These are phyloP conservation scores for Dermolepida albohirtum DNA, from an alignment of 2,888 invertebrate genomes.

Conservation along the genomic window DNA sequence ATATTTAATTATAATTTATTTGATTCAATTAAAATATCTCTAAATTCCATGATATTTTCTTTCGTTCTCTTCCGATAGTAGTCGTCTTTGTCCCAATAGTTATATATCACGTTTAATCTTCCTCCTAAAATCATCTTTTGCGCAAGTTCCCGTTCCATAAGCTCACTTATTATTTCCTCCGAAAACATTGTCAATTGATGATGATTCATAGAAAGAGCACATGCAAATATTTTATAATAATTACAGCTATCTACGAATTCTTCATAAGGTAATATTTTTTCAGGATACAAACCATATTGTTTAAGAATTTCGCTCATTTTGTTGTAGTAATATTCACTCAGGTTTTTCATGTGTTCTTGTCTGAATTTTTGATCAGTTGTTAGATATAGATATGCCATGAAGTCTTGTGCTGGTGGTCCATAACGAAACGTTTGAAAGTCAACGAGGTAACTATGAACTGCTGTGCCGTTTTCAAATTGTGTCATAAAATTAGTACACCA, in stretches of 20 bases:
- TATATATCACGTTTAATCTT: background rate
- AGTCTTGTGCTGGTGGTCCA: conserved; percentile 40
- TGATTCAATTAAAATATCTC: background rate
- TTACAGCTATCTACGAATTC: no score
- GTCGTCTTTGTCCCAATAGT: conserved; percentile 5
- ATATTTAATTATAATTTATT: background rate
- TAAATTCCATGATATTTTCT: conserved; percentile 13
- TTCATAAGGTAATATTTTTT: no score
- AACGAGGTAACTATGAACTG: conserved; percentile 36
- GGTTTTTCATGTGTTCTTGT: conserved; percentile 7
- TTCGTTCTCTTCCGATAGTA: background rate
- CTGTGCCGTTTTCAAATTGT: conserved; percentile 6
- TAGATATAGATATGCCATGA: conserved; percentile 39
- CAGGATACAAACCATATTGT: no score
- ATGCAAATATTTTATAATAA: no score
- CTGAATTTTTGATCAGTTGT: conserved; percentile 35
- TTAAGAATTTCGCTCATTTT: no score
- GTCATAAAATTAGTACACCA: conserved; percentile 71
- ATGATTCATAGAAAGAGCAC: no score
- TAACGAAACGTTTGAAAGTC: conserved; percentile 44
- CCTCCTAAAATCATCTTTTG: conserved; percentile 12
- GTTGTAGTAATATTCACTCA: background rate
- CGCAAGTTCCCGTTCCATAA: background rate
- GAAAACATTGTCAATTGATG: no score
- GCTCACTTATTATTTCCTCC: background rate